Evolutionary conservation across 2,888 invertebrate genomes (phyloP).

Genomic region (Drosophila paracracens): DNA sequence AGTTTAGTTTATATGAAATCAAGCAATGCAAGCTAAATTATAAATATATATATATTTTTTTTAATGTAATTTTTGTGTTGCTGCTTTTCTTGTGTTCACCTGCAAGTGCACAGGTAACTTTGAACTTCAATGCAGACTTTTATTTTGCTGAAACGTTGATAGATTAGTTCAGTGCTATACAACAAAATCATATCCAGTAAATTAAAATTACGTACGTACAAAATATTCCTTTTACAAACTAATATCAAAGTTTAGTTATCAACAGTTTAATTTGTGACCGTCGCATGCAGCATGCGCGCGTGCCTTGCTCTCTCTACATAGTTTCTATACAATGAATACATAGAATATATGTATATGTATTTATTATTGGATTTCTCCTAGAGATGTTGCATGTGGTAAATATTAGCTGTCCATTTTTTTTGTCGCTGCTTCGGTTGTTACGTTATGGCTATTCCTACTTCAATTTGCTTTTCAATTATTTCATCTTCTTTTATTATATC

Average conservation of each 20-base stretch:
- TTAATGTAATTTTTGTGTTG: constrained; percentile 7
- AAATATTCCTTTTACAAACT: constrained; percentile 79
- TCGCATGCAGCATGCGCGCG: constrained; percentile 72
- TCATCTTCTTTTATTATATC: constrained; percentile 13
- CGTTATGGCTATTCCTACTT: constrained; percentile 52
- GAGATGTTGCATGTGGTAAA: constrained; percentile 40
- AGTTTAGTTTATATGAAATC: background rate
- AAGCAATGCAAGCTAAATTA: constrained; percentile 24
- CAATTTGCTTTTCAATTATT: constrained; percentile 38
- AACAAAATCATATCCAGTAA: constrained; percentile 62
- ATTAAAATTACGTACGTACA: constrained; percentile 74
- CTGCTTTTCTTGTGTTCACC: constrained; percentile 8
- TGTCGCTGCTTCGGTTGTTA: constrained; percentile 42
- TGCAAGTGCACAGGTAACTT: constrained; percentile 19
- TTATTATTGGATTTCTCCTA: constrained; percentile 28
- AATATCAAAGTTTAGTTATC: constrained; percentile 84
- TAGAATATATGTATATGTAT: constrained; percentile 27
- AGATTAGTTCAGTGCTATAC: constrained; percentile 42
- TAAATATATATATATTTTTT: constrained; percentile 3
- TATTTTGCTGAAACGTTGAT: constrained; percentile 34
- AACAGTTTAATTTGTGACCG: constrained; percentile 82
- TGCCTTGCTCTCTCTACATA: constrained; percentile 61
- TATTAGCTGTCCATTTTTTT: constrained; percentile 31
- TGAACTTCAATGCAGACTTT: constrained; percentile 19
- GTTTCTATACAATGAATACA: constrained; percentile 54